A percentile compares a stretch with the other conserved stretches of the same genome.
Conservation (phyloP, 2,113 vertebrate species). For the Chionis minor region DNA sequence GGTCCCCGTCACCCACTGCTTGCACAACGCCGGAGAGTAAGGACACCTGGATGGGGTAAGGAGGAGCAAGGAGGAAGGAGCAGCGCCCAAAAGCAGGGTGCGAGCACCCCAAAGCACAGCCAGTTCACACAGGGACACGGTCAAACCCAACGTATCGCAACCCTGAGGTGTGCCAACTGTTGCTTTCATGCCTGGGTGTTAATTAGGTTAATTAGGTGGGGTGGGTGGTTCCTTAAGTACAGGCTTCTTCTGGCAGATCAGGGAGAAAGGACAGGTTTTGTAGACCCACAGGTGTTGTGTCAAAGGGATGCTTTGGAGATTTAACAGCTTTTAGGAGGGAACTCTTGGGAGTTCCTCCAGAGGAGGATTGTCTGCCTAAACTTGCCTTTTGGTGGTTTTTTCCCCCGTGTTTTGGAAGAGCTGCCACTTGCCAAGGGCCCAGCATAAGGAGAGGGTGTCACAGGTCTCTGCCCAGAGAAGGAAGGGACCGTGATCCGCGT, state of each 20-base stretch:
- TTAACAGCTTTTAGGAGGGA: not conserved
- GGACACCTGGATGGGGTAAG: not conserved
- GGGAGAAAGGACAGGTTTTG: not conserved
- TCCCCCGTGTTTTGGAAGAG: not conserved
- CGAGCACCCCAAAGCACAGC: not conserved
- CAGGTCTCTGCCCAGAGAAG: accelerated
- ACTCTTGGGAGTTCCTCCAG: not conserved
- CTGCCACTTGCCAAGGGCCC: not conserved
- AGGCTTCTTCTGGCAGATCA: not conserved
- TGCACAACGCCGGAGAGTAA: not conserved
- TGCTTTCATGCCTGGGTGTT: not conserved
- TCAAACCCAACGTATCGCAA: not conserved
- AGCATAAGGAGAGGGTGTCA: accelerated
- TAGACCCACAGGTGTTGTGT: not conserved
- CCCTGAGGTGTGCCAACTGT: not conserved
- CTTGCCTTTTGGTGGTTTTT: not conserved
- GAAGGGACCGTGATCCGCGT: no score
- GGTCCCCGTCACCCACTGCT: not conserved
- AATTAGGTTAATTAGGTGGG: not conserved
- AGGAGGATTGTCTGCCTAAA: not conserved
- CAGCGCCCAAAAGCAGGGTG: not conserved
- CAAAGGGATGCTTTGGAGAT: not conserved
- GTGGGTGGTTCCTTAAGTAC: not conserved
- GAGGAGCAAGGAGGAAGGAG: not conserved
- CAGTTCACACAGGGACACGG: not conserved